These are phyloP conservation scores for Drosophila mayaguana DNA, from an alignment of 2,888 invertebrate species.

Conservation along the genomic window DNA sequence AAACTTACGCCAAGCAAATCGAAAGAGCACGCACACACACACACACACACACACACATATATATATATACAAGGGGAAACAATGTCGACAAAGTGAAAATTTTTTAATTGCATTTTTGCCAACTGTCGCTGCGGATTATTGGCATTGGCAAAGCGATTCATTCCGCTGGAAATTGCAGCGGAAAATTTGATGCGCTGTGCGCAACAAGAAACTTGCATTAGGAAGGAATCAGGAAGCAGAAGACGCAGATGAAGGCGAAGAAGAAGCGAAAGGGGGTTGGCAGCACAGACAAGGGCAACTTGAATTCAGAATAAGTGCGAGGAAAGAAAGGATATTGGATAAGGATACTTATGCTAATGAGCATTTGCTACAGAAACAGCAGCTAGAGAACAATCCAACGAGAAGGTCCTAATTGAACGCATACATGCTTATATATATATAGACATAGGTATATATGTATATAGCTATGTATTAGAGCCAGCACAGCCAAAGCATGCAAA, in stretches of 20 bases:
- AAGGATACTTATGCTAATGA: conserved; percentile 69
- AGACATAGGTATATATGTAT: too few species aligned
- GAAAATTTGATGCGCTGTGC: conserved; percentile 54
- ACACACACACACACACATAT: background rate
- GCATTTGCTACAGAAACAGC: conserved; percentile 23
- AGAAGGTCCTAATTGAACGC: background rate
- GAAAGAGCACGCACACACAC: conserved; percentile 39
- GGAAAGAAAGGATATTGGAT: conserved; percentile 48
- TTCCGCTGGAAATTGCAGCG: conserved; percentile 72
- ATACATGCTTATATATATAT: too few species aligned
- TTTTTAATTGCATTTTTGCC: conserved; percentile 82
- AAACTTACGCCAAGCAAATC: conserved; percentile 78
- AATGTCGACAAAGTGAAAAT: conserved; percentile 72
- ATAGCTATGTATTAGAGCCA: too few species aligned
- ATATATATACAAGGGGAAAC: conserved; percentile 12
- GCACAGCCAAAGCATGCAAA: too few species aligned
- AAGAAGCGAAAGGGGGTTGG: background rate
- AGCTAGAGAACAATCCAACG: conserved; percentile 1
- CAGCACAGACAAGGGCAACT: conserved; percentile 19
- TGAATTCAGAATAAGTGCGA: conserved; percentile 45
- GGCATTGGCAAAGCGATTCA: conserved; percentile 70
- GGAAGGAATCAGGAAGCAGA: conserved; percentile 13
- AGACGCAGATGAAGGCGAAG: background rate
- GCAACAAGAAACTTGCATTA: conserved; percentile 72
- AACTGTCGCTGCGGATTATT: conserved; percentile 79